phyloP scores from a whole-genome alignment of 2,888 invertebrate species.

The Diadegma fenestrale region DNA sequence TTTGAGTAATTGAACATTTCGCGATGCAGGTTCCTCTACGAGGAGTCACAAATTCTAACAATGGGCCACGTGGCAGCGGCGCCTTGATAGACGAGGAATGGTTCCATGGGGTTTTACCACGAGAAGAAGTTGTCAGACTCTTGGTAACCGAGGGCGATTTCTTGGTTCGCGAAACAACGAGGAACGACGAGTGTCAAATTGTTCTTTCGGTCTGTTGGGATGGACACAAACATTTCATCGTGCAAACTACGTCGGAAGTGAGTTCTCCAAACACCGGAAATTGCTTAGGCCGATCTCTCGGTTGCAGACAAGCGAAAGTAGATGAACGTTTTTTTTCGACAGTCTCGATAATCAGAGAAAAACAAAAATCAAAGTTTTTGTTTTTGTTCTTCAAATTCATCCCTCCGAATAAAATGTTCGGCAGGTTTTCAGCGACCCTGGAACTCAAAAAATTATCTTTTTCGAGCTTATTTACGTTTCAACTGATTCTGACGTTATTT shows the following conservation, averaged over 20 bases:
- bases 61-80: conserved; percentile 86
- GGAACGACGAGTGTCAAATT: conserved; percentile 96
- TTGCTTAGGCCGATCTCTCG: not conserved
- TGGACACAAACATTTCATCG: conserved; percentile 98
- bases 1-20: not conserved
- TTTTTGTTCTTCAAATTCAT: not conserved
- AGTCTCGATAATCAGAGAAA: too few species aligned
- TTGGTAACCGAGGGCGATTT: conserved; percentile 97
- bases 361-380: not conserved
- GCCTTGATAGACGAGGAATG: conserved; percentile 96
- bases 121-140: conserved; percentile 97
- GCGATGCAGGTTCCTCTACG: conserved; percentile 78
- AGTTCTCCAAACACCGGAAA: not conserved
- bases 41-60: conserved; percentile 77
- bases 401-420: too few species aligned
- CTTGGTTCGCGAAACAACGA: conserved; percentile 95
- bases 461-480: too few species aligned
- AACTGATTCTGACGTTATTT: not conserved
- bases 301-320: not conserved
- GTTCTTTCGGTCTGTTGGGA: conserved; percentile 98
- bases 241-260: conserved; percentile 96
- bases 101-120: conserved; percentile 98
- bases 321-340: too few species aligned
- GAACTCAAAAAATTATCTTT: too few species aligned
- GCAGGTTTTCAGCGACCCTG: too few species aligned